Conservation (phyloP, 2,113 vertebrate genomes). For the Lophotis ruficrista region DNA sequence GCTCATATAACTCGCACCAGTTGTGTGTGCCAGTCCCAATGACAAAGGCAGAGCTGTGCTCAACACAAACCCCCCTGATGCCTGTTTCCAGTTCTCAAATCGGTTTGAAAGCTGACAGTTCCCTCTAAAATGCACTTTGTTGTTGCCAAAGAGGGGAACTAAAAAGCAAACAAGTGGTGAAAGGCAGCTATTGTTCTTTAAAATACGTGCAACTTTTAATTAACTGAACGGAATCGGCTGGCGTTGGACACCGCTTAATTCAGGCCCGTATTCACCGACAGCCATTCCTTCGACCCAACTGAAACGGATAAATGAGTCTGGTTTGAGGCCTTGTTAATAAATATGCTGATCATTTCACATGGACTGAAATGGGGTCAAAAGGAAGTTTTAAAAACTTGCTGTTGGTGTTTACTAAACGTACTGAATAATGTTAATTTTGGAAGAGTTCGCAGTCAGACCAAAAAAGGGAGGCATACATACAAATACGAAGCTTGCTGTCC, state of each 20-base stretch:
- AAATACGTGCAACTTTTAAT: conserved; percentile 48
- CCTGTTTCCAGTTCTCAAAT: conserved; percentile 16
- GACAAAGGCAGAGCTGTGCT: conserved; percentile 63
- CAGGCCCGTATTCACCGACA: background rate
- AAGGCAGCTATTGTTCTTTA: conserved; percentile 55
- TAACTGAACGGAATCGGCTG: conserved; percentile 9
- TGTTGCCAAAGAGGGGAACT: conserved; percentile 48
- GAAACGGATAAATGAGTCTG: conserved; percentile 1
- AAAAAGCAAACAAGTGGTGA: conserved; percentile 63
- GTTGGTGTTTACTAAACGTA: conserved; percentile 12
- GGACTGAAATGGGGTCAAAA: conserved; percentile 19
- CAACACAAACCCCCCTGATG: background rate
- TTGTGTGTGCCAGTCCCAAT: background rate
- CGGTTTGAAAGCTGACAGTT: conserved; percentile 37
- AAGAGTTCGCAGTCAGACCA: background rate
- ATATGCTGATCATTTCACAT: conserved; percentile 21
- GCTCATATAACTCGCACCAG: background rate
- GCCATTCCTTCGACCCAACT: background rate
- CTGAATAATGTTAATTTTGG: conserved; percentile 46
- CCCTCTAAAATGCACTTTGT: conserved; percentile 28
- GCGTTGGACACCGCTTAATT: background rate
- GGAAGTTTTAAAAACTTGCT: conserved; percentile 31
- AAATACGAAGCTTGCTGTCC: background rate
- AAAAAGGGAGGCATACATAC: background rate
- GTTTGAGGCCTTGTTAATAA: conserved; percentile 41